phyloP scores from a whole-genome alignment of 2,113 vertebrate species.

The Coregonus clupeaformis region DNA sequence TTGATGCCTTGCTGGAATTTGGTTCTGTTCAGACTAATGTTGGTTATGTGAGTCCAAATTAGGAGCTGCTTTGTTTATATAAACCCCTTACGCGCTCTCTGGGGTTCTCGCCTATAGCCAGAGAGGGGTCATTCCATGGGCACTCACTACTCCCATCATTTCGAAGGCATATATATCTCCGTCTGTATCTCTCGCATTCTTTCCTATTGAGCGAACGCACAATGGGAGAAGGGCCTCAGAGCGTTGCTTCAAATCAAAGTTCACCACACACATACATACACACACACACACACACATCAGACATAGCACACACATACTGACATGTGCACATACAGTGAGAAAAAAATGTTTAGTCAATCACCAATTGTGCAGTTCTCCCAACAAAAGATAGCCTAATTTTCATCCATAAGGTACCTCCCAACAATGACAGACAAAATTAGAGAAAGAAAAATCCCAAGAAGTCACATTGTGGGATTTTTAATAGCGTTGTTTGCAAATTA shows the following conservation, averaged over 20 bases:
- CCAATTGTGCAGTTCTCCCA: too few relatives aligned
- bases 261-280: neutral
- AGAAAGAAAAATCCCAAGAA: too few relatives aligned
- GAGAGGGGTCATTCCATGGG: constrained; percentile 66
- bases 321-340: too few relatives aligned
- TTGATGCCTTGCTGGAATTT: constrained; percentile 75
- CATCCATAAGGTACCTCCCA: too few relatives aligned
- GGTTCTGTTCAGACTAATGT: constrained; percentile 64
- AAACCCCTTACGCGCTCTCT: constrained; percentile 69
- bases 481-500: too few relatives aligned
- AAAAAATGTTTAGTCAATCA: too few relatives aligned
- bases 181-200: constrained; percentile 80
- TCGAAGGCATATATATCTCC: constrained; percentile 81
- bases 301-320: neutral
- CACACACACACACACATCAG: neutral
- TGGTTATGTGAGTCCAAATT: constrained; percentile 71
- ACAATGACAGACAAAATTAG: too few relatives aligned
- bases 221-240: constrained; percentile 11
- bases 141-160: constrained; percentile 44
- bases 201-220: constrained; percentile 82
- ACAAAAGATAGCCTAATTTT: too few relatives aligned
- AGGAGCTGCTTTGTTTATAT: constrained; percentile 74
- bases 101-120: constrained; percentile 24
- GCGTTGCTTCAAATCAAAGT: neutral
- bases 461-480: too few relatives aligned